Conservation (phyloP, 2,113 vertebrate genomes). For the Chelonoidis abingdonii region DNA sequence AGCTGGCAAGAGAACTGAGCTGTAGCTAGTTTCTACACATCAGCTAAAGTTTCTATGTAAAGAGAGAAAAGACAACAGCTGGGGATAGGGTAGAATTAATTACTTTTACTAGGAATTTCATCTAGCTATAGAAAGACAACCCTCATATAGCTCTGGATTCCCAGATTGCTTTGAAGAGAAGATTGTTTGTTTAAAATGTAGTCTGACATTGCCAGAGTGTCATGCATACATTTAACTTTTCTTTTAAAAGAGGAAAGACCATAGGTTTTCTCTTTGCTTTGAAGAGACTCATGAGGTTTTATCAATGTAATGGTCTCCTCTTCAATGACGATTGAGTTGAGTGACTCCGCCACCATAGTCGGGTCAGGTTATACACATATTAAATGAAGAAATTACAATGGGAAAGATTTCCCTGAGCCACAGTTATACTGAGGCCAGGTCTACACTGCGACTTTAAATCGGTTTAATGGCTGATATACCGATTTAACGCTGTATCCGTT, state of each 20-base stretch:
- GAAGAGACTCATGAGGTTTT: neutral
- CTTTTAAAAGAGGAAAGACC: neutral
- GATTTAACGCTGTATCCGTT: too few species aligned
- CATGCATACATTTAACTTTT: accelerated
- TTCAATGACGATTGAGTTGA: neutral
- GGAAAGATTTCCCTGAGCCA: neutral
- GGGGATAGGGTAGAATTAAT: neutral
- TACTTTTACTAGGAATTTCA: accelerated
- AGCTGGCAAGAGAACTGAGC: neutral
- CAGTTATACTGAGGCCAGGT: too few species aligned
- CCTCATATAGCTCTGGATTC: neutral
- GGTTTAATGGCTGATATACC: too few species aligned
- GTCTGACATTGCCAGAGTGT: neutral
- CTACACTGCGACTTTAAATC: too few species aligned
- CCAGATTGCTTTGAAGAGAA: neutral
- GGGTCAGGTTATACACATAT: neutral
- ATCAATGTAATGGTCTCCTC: neutral
- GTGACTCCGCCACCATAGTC: neutral
- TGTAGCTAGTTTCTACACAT: neutral
- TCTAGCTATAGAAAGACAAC: neutral
- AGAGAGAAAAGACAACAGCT: neutral
- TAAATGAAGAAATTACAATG: neutral
- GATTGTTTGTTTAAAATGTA: neutral
- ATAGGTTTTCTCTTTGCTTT: neutral
- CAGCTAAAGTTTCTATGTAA: neutral